Evolutionary conservation across 2,113 vertebrate genomes (phyloP), one percentile per base, ranked within the genome.

Genomic region (Crypturellus undulatus): DNA sequence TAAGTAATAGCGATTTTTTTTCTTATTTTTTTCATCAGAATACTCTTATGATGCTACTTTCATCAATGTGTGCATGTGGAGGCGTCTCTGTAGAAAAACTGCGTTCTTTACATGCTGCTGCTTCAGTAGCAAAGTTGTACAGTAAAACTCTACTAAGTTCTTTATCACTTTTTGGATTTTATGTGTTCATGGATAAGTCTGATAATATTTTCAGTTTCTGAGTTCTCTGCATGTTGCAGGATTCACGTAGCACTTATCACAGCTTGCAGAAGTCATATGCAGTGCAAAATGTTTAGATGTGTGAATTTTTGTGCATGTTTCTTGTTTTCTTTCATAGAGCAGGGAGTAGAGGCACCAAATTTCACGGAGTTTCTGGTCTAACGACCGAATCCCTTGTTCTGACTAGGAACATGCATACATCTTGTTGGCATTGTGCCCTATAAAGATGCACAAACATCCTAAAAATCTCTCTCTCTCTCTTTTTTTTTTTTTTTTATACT

Each of bases 91-190:
- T 36, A 79, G 58, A 86, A 88, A 88, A 90, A 10, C 1, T 38
- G 26, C 70, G 64, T 94, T 84, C 47, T 84, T 84, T 78, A 58
- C n/a, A 40, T 62, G 56, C 62, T 75, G 69, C 38, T 81, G 12
- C 76, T 95, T 90, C 58, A 71, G 79, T 84, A 89, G 65, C 20
- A 81, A 81, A 90, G 40, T 77, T 79, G 24, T 30, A 26, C 58
- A 34, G 28, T 76, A 69, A 90, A 96, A 69, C 60, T 14, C 52
- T 84, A 42, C 40, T 42, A 42, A 90, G 72, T 87, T 92, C 63
- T 91, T 94, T 60, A 4, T 83, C 84, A 69, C 36, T 40, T 28
- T 54, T 19, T 88, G 91, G 47, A 72, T 95, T 96, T 94, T 52
- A 86, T 93, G 49, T 86, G 47, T 69, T 84, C 58, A 81, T 83